These are phyloP conservation scores for Ethmia dodecea DNA, from an alignment of 2,888 invertebrate genomes.

Conservation along the genomic window DNA sequence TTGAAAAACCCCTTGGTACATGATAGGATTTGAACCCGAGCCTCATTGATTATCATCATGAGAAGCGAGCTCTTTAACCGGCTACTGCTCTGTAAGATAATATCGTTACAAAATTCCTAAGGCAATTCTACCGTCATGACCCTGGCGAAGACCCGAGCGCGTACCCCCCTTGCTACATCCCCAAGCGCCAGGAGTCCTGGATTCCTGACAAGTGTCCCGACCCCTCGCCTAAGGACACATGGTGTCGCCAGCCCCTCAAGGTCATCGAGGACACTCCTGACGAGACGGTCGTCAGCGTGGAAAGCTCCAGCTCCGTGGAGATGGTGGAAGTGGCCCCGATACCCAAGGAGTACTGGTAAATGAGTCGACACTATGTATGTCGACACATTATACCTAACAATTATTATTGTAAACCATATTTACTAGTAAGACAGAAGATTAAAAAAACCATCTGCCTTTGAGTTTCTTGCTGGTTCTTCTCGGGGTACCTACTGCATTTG, in stretches of 20 bases:
- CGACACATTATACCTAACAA: too few species aligned
- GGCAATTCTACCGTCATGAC: constrained; percentile 67
- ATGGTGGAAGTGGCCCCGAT: constrained; percentile 47
- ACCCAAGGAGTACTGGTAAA: constrained; percentile 54
- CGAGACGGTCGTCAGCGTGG: constrained; percentile 28
- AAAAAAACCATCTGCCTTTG: too few species aligned
- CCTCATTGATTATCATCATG: too few species aligned
- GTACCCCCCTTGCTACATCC: constrained; percentile 54
- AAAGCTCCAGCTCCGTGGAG: constrained; percentile 43
- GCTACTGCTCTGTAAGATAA: too few species aligned
- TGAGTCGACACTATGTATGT: too few species aligned
- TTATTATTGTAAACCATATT: too few species aligned
- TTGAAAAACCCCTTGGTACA: too few species aligned
- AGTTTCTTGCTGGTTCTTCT: too few species aligned
- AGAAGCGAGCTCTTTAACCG: too few species aligned
- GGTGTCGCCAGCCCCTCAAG: constrained; percentile 42
- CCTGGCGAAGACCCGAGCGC: constrained; percentile 63
- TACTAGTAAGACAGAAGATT: too few species aligned
- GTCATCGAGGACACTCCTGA: constrained; percentile 40
- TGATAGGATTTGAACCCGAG: too few species aligned
- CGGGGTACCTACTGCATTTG: too few species aligned
- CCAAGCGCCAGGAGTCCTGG: constrained; percentile 59
- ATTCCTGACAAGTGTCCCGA: constrained; percentile 48
- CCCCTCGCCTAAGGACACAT: constrained; percentile 57
- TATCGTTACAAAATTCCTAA: constrained; percentile 15